Conservation (phyloP, 2,888 invertebrate genomes). For the Lamellibrachia columna region DNA sequence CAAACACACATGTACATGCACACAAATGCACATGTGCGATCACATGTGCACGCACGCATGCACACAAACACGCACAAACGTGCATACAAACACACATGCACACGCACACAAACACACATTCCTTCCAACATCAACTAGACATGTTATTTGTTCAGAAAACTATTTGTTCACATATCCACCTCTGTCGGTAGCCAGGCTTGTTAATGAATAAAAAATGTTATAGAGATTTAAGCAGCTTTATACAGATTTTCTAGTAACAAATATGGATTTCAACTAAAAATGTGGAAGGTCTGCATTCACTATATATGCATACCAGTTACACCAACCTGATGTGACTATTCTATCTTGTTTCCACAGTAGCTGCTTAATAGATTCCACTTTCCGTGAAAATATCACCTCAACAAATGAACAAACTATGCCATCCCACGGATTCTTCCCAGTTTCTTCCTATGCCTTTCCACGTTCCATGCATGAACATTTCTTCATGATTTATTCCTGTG, state of each 20-base stretch:
- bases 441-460: not conserved
- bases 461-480: not conserved
- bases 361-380: not conserved
- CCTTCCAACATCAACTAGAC: too few relatives aligned
- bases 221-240: too few relatives aligned
- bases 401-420: not conserved
- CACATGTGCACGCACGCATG: not conserved
- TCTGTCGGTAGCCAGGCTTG: too few relatives aligned
- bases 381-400: not conserved
- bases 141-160: too few relatives aligned
- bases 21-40: not conserved
- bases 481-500: not conserved
- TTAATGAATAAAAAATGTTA: too few relatives aligned
- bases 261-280: too few relatives aligned
- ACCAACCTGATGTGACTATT: not conserved
- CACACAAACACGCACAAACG: not conserved
- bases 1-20: not conserved
- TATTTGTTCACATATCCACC: too few relatives aligned
- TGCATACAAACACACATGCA: not conserved
- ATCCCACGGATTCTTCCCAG: not conserved
- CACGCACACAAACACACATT: too few relatives aligned
- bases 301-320: not conserved
- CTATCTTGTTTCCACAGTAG: not conserved
- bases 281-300: not conserved
- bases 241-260: too few relatives aligned